A percentile compares a stretch with the other conserved stretches of the same genome.
Evolutionary conservation across 1,140 invertebrate genomes (phyloP).

Genomic region (Condylostylus longicornis): DNA sequence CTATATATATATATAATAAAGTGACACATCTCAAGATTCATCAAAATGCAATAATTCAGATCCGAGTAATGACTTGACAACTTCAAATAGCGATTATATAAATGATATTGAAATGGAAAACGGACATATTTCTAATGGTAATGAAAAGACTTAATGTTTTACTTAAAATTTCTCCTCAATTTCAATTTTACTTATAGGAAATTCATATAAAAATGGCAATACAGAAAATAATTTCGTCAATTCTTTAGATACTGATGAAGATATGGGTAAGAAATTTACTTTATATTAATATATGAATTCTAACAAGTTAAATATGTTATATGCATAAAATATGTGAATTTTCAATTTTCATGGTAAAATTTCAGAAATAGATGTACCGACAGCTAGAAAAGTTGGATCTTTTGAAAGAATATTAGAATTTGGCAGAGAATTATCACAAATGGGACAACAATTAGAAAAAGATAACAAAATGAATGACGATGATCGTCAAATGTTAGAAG

Average conservation of each 20-base stretch:
- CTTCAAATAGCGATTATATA: conserved; percentile 9
- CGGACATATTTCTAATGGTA: conserved; percentile 26
- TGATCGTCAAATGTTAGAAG: conserved; percentile 87
- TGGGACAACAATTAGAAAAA: conserved; percentile 69
- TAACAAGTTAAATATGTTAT: conserved; percentile 1
- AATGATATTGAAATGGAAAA: conserved; percentile 32
- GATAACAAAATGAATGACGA: conserved; percentile 70
- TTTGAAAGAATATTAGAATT: conserved; percentile 85
- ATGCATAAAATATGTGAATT: conserved; percentile 3
- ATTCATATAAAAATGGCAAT: conserved; percentile 45
- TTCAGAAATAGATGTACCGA: conserved; percentile 34
- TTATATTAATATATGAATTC: neutral
- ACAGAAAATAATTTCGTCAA: conserved; percentile 14
- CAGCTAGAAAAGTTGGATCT: conserved; percentile 51
- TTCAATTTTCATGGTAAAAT: conserved; percentile 1
- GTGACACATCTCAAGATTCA: conserved; percentile 4
- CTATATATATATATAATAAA: neutral
- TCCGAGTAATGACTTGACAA: neutral
- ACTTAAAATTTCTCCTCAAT: neutral
- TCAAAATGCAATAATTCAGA: neutral
- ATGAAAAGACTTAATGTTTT: neutral
- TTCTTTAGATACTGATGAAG: conserved; percentile 40
- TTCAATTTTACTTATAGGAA: conserved; percentile 10
- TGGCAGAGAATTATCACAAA: conserved; percentile 80
- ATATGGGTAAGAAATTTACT: conserved; percentile 41